Percentiles rank a stretch among this genome's conserved stretches.
Conservation (phyloP, 1,140 invertebrate genomes). For the Portunus trituberculatus region DNA sequence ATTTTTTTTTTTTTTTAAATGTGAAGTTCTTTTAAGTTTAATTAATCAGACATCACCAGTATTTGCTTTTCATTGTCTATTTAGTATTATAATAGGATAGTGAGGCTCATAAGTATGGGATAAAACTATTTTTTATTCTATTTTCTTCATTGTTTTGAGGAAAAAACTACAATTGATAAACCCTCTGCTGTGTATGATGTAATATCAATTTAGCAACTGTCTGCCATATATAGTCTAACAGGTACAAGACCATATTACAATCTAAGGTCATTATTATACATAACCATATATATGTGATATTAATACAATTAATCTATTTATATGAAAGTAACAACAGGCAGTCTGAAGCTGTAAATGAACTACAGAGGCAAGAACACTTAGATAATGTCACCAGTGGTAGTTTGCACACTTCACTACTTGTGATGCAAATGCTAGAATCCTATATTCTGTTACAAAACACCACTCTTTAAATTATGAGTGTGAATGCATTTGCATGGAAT, state of each 20-base stretch:
- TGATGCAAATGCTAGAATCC: constrained; percentile 67
- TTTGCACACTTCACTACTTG: constrained; percentile 56
- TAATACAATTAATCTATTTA: constrained; percentile 73
- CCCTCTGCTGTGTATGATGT: constrained; percentile 52
- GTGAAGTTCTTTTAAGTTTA: no score
- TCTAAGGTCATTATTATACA: constrained; percentile 70
- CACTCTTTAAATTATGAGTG: constrained; percentile 66
- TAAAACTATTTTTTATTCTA: constrained; percentile 56
- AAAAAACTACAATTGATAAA: constrained; percentile 65
- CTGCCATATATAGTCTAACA: constrained; percentile 68
- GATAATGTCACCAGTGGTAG: constrained; percentile 68
- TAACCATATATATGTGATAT: constrained; percentile 74
- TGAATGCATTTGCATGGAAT: constrained; percentile 73
- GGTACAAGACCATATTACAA: constrained; percentile 70
- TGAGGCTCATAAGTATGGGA: constrained; percentile 19
- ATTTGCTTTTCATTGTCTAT: no score
- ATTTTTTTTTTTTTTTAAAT: no score
- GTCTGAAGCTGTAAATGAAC: constrained; percentile 74
- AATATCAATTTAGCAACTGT: constrained; percentile 71
- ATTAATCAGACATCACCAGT: no score
- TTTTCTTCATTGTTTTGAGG: constrained; percentile 57
- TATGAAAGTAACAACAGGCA: constrained; percentile 76
- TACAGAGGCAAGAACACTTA: constrained; percentile 67
- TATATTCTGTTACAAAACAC: constrained; percentile 69
- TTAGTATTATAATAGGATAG: not conserved